Evolutionary conservation across 2,797 vertebrate species (phyloP), one percentile per base, ranked within the genome.

Genomic region (Pangasius mekongensis): DNA sequence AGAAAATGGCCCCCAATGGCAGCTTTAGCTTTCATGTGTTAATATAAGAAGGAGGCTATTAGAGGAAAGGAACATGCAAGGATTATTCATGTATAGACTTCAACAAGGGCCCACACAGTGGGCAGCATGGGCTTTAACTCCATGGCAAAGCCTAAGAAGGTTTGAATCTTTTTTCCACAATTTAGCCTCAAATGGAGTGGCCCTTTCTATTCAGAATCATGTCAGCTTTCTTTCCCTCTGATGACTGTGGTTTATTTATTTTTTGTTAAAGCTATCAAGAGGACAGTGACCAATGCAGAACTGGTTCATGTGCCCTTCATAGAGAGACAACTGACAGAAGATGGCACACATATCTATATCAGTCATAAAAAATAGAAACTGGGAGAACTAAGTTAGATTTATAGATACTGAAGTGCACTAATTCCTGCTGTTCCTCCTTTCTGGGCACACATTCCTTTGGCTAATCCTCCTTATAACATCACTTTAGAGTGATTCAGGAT

Each of bases 1-100:
- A 91, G 91, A 92, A 95, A 95, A 94, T 90, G 89, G 91, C 89
- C 94, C 94, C 95, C 93, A 92, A 93, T 91, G 92, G 94, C 86
- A 84, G 86, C 86, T 88, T 89, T 86, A 85, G 91, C 93, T 95
- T 96, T 96, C 94, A 96, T 95, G 95, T 95, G 95, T 93, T 95
- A 96, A 95, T 95, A 94, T 93, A 86, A 88, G 87, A 24, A 82
- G 66, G 82, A 93, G 91, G 94, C 96, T 95, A 94, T 93, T 93
- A 94, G 91, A 93, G 84, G 91, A 93, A 91, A 91, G 86, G 91
- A 91, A 71, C 85, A 86, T 90, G 54, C 64, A 74, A 89, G 60
- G 83, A 88, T 91, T 87, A 89, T 49, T 87, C 30, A 83, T 67
- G 81, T 80, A 80, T 67, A 89, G 82, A 83, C 49, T 85, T 87